A percentile compares a stretch with the other conserved stretches of the same genome.
Conservation (phyloP, 2,113 vertebrate species). For the Pterocles gutturalis region DNA sequence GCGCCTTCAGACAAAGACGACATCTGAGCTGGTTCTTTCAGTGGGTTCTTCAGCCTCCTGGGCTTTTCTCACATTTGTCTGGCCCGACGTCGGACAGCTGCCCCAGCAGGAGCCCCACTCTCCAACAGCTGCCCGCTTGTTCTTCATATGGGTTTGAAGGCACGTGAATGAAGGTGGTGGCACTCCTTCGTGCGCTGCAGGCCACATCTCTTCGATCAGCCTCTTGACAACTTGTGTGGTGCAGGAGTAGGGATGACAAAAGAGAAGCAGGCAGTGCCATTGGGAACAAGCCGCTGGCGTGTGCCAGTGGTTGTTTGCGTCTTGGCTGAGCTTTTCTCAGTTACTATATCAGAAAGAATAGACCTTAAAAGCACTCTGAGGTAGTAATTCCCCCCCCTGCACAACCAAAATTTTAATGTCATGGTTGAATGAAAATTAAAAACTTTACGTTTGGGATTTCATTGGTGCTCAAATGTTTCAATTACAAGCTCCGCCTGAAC, state of each 20-base stretch:
- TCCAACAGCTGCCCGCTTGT: background rate
- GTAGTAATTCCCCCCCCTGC: background rate
- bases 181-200: background rate
- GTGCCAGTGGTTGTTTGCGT: background rate
- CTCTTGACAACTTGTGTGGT: background rate
- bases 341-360: background rate
- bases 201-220: background rate
- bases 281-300: accelerated
- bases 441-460: conserved; percentile 55
- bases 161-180: background rate
- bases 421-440: conserved; percentile 68
- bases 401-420: conserved; percentile 63
- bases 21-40: accelerated
- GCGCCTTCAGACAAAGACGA: background rate
- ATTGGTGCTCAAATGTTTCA: background rate
- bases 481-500: background rate
- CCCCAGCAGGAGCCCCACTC: accelerated
- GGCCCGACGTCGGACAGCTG: background rate
- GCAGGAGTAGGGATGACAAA: background rate
- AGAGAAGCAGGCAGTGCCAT: accelerated
- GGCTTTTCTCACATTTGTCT: accelerated
- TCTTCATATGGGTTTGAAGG: background rate
- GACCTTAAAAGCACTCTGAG: background rate
- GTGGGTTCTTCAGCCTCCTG: background rate
- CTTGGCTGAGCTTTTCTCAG: background rate